Base-by-base conservation (phyloP, 1,140 invertebrate species). In the Drosophila ironensis region DNA sequence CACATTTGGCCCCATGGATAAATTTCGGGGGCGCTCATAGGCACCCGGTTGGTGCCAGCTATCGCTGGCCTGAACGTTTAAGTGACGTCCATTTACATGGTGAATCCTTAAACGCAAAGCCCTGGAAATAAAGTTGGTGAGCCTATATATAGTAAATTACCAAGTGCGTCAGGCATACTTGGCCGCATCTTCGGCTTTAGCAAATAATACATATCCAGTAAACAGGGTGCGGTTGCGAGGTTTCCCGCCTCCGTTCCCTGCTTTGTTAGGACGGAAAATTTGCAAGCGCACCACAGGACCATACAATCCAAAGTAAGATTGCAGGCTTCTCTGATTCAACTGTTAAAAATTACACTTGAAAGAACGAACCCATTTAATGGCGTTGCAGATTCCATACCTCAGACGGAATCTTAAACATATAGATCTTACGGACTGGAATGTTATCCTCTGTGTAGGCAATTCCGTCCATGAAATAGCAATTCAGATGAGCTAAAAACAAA, bases 11-110 rank as follows among this genome's bases (percentile, higher is more conserved):
- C 14, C 2, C 0, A 28, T 12, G 22, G 56, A 0, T 12, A 6
- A 6, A 1, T 46, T 2, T 14, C 11, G 20, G 2, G 45, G 12
- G n/a, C n/a, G n/a, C 3, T 4, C 22, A 27, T 53, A 46, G 3
- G 64, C 82, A 2, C 52, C 52, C 0, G 86, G 84, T 46, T 88
- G 86, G 47, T 69, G 59, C 86, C 86, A 88, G 28, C 86, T 88
- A 16, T 84, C 47, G 16, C 75, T 70, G 16, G 86, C 61, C 12
- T 44, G 25, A 0, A 73, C 68, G 8, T 35, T 12, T 3, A 88
- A 25, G 1, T 52, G 40, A 1, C 3, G 1, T 1, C 45, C 52
- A 4, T 53, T 38, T 4, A 71, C 9, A 41, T 63, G 30, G 41
- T 81, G 72, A 0, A 63, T 33, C 2, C 37, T 42, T 16, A 46